These are phyloP conservation scores for Sebastes kiyomatsui DNA, from an alignment of 2,797 vertebrate genomes.

Conservation along the genomic window DNA sequence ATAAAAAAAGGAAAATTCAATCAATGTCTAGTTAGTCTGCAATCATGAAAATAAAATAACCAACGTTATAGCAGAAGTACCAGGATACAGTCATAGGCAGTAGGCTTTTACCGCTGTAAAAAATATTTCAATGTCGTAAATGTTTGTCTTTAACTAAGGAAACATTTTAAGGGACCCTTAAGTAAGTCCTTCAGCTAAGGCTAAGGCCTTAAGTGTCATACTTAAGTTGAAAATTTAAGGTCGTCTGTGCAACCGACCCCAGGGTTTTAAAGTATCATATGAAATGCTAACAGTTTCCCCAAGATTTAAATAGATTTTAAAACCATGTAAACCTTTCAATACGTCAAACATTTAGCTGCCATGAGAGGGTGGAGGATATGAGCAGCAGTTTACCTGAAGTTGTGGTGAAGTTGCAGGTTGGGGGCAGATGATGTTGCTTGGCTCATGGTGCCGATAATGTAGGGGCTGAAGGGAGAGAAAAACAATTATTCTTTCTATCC, in stretches of 20 bases:
- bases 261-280: too few relatives aligned
- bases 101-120: background rate
- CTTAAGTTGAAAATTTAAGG: background rate
- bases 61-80: background rate
- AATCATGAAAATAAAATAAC: background rate
- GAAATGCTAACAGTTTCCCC: background rate
- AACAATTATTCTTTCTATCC: background rate
- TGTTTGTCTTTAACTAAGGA: background rate
- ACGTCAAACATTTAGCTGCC: background rate
- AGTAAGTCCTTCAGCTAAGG: background rate
- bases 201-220: background rate
- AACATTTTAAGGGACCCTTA: background rate
- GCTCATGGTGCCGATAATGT: constrained; percentile 99
- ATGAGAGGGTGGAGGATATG: background rate
- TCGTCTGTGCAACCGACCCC: background rate
- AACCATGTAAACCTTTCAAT: background rate
- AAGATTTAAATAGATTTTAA: background rate
- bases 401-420: constrained; percentile 97
- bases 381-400: constrained; percentile 89
- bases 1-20: background rate
- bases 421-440: constrained; percentile 97
- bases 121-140: background rate
- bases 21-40: background rate
- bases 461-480: constrained; percentile 82
- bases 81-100: background rate